Percentiles rank a stretch among this genome's conserved stretches.
Evolutionary conservation across 2,113 vertebrate genomes (phyloP).

Genomic region (Anolis carolinensis): DNA sequence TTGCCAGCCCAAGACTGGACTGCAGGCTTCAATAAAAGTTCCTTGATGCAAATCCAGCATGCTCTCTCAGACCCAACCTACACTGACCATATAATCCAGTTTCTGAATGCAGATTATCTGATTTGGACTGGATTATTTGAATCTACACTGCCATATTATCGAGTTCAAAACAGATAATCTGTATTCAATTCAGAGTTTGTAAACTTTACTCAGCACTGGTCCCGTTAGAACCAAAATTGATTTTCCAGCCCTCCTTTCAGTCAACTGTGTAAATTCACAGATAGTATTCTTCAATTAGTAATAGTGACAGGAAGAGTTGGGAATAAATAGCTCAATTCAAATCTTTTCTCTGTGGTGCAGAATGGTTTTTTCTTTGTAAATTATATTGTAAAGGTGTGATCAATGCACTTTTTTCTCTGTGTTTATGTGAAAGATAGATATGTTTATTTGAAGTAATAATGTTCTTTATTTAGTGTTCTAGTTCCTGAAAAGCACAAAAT

Average conservation of each 20-base stretch:
- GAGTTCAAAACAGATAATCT: too few species aligned
- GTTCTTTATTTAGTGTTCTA: too few species aligned
- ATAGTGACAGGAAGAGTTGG: neutral
- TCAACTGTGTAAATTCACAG: neutral
- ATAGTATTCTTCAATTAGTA: neutral
- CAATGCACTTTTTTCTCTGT: neutral
- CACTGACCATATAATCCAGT: too few species aligned
- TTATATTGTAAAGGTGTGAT: neutral
- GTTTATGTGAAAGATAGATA: neutral
- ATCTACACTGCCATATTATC: too few species aligned
- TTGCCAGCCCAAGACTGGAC: neutral
- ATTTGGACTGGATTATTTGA: too few species aligned
- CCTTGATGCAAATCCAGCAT: too few species aligned
- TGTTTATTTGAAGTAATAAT: neutral
- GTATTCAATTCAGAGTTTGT: neutral
- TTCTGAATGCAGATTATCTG: too few species aligned
- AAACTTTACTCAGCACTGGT: neutral
- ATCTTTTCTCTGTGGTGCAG: neutral
- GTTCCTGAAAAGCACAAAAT: neutral
- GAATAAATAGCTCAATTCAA: neutral
- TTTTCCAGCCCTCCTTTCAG: neutral
- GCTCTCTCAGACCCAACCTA: too few species aligned
- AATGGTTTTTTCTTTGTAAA: neutral
- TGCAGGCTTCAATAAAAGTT: neutral
- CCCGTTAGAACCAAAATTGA: neutral